Evolutionary conservation across 2,888 invertebrate genomes (phyloP).

Genomic region (Rhingia campestris): DNA sequence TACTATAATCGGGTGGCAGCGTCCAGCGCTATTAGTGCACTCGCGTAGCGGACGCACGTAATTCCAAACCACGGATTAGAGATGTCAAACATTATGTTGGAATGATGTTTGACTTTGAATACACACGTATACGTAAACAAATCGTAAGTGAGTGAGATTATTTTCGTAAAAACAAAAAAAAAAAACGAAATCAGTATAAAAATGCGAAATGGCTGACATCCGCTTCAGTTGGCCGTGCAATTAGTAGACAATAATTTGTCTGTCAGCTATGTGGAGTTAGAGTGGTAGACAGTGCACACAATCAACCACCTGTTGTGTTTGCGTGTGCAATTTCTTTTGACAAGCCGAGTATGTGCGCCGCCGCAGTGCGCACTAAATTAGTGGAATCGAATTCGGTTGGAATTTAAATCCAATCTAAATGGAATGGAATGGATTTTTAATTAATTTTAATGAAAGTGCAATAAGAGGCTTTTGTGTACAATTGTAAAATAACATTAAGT

Average conservation of each 20-base stretch:
- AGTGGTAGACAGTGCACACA: conserved; percentile 29
- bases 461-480: no score
- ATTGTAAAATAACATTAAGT: no score
- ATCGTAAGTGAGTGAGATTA: conserved; percentile 51
- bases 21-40: conserved; percentile 35
- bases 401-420: conserved; percentile 32
- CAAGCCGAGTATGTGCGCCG: conserved; percentile 29
- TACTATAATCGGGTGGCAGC: conserved; percentile 62
- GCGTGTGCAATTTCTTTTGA: conserved; percentile 18
- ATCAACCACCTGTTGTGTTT: conserved; percentile 45
- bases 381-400: conserved; percentile 38
- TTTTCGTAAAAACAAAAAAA: neutral
- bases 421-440: conserved; percentile 32
- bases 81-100: conserved; percentile 48
- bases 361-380: conserved; percentile 11
- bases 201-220: conserved; percentile 61
- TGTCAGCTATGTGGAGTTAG: conserved; percentile 46
- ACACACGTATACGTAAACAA: conserved; percentile 35
- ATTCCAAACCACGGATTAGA: conserved; percentile 32
- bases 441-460: conserved; percentile 22
- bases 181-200: conserved; percentile 7
- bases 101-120: conserved; percentile 65
- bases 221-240: conserved; percentile 62
- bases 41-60: conserved; percentile 19
- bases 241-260: conserved; percentile 66